phyloP scores from a whole-genome alignment of 2,113 vertebrate genomes.

The Pardalotus punctatus region DNA sequence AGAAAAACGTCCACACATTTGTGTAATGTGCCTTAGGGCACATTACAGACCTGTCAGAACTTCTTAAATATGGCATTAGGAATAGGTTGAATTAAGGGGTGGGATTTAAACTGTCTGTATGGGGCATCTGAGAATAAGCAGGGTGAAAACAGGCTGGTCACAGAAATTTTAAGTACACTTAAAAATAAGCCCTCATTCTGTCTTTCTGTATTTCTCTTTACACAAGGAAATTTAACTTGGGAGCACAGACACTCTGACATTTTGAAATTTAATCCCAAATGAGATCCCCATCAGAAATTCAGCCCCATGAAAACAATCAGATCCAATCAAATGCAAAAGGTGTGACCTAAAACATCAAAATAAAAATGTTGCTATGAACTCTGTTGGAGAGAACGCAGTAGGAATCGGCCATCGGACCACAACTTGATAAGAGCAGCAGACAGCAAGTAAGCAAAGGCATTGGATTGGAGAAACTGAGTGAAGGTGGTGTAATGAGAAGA shows the following conservation, averaged over 20 bases:
- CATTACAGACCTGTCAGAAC: neutral
- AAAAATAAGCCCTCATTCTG: conserved; percentile 28
- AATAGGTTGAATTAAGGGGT: neutral
- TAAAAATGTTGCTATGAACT: neutral
- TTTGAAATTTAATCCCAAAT: neutral
- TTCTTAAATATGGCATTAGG: neutral
- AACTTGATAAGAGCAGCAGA: neutral
- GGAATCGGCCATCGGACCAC: neutral
- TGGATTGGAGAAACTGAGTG: neutral
- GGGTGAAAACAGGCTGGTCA: neutral
- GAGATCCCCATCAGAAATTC: neutral
- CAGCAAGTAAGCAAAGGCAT: neutral
- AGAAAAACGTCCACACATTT: neutral
- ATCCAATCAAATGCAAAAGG: neutral
- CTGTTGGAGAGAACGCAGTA: neutral
- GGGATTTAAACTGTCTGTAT: neutral
- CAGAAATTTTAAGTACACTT: neutral
- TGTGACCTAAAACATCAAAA: conserved; percentile 13
- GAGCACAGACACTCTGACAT: neutral
- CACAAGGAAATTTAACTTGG: neutral
- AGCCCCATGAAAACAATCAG: neutral
- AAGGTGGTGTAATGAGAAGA: neutral
- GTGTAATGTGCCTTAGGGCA: neutral
- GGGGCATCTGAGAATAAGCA: neutral
- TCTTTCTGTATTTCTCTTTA: neutral